Percentiles rank a stretch among this genome's conserved stretches.
These are phyloP conservation scores for Sebastes kiyomatsui DNA, from an alignment of 2,797 vertebrate genomes.

Conservation along the genomic window DNA sequence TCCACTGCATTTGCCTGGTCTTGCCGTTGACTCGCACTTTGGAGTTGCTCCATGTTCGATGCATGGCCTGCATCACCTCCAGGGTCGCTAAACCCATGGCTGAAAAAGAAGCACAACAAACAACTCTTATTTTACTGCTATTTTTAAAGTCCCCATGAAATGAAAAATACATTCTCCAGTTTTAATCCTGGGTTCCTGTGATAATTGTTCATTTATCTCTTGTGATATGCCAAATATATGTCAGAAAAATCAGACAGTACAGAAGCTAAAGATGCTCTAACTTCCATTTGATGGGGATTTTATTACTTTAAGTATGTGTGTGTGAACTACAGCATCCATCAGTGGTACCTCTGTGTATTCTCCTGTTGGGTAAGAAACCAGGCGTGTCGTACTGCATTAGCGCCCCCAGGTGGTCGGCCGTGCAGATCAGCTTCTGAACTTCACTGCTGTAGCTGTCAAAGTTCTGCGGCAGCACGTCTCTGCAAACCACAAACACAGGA, in stretches of 20 bases:
- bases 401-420: conserved; percentile 91
- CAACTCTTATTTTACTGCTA: not conserved
- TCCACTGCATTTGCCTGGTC: conserved; percentile 96
- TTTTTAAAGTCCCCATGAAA: not conserved
- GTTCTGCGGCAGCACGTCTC: conserved; percentile 95
- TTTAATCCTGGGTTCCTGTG: no score
- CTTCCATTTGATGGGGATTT: no score
- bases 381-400: conserved; percentile 97
- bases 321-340: not conserved
- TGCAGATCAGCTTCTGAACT: conserved; percentile 93
- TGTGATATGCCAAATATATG: no score
- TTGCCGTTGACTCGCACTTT: conserved; percentile 96
- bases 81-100: conserved; percentile 96
- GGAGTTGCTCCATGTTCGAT: conserved; percentile 94
- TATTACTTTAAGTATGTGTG: no score
- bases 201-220: no score
- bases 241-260: no score
- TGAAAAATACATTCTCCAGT: no score
- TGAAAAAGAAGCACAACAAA: conserved; percentile 54
- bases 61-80: conserved; percentile 98
- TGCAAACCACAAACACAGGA: conserved; percentile 57
- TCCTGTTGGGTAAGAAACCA: conserved; percentile 94
- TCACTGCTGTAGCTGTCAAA: conserved; percentile 93
- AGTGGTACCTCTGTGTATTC: conserved; percentile 93
- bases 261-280: no score